phyloP scores from a whole-genome alignment of 1,140 invertebrate genomes.

The Apocrypta bakeri region DNA sequence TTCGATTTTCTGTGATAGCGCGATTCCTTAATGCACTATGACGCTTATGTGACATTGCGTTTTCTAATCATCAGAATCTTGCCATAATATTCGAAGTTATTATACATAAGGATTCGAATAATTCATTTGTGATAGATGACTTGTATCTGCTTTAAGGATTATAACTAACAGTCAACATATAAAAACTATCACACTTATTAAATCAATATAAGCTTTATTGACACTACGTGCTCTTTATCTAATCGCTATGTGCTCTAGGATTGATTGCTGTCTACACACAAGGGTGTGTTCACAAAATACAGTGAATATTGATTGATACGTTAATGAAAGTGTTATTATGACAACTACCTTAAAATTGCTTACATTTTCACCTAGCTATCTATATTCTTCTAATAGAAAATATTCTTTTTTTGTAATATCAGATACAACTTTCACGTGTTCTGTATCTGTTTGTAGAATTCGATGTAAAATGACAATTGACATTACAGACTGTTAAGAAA shows the following conservation, averaged over 20 bases:
- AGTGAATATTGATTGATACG: slow-evolving; percentile 21
- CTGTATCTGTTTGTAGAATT: too few relatives aligned
- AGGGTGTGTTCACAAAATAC: background rate
- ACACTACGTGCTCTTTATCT: slow-evolving; percentile 39
- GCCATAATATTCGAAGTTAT: too few relatives aligned
- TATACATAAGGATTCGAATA: too few relatives aligned
- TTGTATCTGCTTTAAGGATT: slow-evolving; percentile 3
- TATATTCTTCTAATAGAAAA: too few relatives aligned
- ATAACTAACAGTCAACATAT: slow-evolving; percentile 14
- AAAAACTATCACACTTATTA: slow-evolving; percentile 27
- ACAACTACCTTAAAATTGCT: slow-evolving; percentile 11
- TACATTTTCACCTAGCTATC: too few relatives aligned
- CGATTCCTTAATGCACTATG: background rate
- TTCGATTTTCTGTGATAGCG: background rate
- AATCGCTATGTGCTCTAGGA: slow-evolving; percentile 40
- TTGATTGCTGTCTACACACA: slow-evolving; percentile 28
- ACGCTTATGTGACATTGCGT: background rate
- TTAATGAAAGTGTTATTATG: background rate
- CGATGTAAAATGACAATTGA: too few relatives aligned
- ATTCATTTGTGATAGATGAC: background rate
- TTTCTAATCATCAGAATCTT: background rate
- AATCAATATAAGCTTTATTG: slow-evolving; percentile 7
- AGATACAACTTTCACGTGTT: too few relatives aligned
- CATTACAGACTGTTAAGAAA: too few relatives aligned
- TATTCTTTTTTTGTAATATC: too few relatives aligned